Evolutionary conservation across 1,140 invertebrate species (phyloP).

Genomic region (Drosophila nigromelanica): DNA sequence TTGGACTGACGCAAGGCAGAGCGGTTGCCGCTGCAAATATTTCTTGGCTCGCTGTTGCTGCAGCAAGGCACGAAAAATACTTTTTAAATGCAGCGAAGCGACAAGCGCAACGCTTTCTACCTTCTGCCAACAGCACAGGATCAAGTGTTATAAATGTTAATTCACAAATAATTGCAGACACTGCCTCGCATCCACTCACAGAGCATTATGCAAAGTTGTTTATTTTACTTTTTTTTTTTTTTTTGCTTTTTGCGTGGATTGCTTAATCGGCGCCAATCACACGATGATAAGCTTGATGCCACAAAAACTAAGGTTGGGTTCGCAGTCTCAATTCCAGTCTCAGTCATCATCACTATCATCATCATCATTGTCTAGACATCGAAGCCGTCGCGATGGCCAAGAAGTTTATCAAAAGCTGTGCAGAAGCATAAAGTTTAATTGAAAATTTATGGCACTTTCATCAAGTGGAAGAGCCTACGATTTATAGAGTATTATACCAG

Average conservation of each 20-base stretch:
- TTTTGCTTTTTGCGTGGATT: slow-evolving; percentile 33
- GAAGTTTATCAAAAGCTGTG: slow-evolving; percentile 33
- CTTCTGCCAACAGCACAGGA: slow-evolving; percentile 54
- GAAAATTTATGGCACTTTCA: slow-evolving; percentile 82
- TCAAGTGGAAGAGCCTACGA: slow-evolving; percentile 21
- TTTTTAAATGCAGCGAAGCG: slow-evolving; percentile 79
- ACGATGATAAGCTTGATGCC: slow-evolving; percentile 30
- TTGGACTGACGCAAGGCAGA: slow-evolving; percentile 58
- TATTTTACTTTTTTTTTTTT: background rate
- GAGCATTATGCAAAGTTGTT: slow-evolving; percentile 30
- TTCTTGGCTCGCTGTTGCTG: slow-evolving; percentile 30
- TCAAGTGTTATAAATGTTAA: slow-evolving; percentile 84
- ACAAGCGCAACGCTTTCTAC: slow-evolving; percentile 63
- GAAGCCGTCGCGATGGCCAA: slow-evolving; percentile 22
- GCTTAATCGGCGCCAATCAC: slow-evolving; percentile 79
- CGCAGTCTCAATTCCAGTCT: background rate
- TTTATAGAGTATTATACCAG: slow-evolving; percentile 13
- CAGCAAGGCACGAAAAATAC: slow-evolving; percentile 62
- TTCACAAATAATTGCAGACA: slow-evolving; percentile 78
- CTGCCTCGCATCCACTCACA: slow-evolving; percentile 16
- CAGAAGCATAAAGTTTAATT: slow-evolving; percentile 64
- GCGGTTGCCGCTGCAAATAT: slow-evolving; percentile 48
- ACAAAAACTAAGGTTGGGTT: slow-evolving; percentile 44
- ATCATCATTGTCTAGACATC: slow-evolving; percentile 35
- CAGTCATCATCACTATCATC: background rate